Conservation (phyloP, 2,888 invertebrate genomes). For the Lypha dubia region DNA sequence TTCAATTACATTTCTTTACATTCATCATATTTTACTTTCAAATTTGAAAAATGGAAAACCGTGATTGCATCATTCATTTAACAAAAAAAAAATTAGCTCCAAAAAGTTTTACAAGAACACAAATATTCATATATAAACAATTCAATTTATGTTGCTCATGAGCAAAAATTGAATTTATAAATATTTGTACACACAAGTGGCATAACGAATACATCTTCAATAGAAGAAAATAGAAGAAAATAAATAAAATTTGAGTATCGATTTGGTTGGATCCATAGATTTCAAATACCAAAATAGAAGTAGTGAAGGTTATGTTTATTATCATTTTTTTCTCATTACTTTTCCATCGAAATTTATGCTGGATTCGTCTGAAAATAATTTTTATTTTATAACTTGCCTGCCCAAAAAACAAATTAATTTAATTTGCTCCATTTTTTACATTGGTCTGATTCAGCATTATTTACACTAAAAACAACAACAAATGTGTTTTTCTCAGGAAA, state of each 20-base stretch:
- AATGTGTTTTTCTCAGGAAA: no score
- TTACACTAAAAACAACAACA: no score
- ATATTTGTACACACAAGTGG: conserved; percentile 48
- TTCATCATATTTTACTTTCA: conserved; percentile 46
- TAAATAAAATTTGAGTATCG: conserved; percentile 8
- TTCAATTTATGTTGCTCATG: conserved; percentile 22
- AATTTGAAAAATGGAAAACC: conserved; percentile 22
- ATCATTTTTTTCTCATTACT: no score
- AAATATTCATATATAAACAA: conserved; percentile 71
- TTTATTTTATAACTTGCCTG: no score
- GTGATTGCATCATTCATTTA: conserved; percentile 17
- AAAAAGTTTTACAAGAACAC: conserved; percentile 62
- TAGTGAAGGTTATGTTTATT: no score
- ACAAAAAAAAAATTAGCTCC: not conserved
- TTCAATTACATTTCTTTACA: conserved; percentile 34
- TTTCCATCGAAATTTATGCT: no score
- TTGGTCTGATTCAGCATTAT: no score
- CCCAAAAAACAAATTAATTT: no score
- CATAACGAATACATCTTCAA: conserved; percentile 50
- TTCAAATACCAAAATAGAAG: no score
- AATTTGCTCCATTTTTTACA: no score
- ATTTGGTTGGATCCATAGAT: conserved; percentile 11
- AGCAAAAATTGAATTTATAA: conserved; percentile 65
- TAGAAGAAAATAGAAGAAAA: not conserved
- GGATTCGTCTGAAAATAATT: no score